phyloP scores from a whole-genome alignment of 2,888 invertebrate genomes.

The Chrysolina haemoptera region DNA sequence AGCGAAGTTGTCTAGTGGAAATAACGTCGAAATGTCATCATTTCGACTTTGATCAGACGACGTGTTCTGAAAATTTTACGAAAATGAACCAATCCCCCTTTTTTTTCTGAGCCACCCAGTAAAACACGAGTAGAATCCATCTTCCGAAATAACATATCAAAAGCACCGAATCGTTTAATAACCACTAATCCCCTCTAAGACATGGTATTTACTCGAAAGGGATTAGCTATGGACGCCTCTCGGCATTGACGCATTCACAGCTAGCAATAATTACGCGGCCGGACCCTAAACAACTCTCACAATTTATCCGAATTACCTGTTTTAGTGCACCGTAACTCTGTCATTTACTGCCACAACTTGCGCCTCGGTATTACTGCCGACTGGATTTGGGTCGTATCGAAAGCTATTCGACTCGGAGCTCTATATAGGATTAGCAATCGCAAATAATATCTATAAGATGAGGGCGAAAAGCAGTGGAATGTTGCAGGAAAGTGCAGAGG shows the following conservation, averaged over 20 bases:
- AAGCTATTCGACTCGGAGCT: conserved; percentile 1
- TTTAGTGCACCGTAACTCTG: conserved; percentile 57
- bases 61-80: no score
- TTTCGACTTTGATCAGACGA: no score
- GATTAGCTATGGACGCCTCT: conserved; percentile 38
- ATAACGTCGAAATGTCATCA: no score
- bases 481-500: neutral
- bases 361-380: conserved; percentile 22
- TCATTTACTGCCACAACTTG: conserved; percentile 26
- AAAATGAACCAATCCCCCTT: no score
- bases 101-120: neutral
- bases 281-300: conserved; percentile 59
- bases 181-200: conserved; percentile 35
- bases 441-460: neutral
- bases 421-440: neutral
- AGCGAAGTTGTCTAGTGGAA: no score
- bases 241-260: conserved; percentile 59
- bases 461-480: neutral
- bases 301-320: conserved; percentile 64
- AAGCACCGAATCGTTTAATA: conserved; percentile 25
- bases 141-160: conserved; percentile 23
- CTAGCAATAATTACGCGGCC: conserved; percentile 60
- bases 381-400: conserved; percentile 15
- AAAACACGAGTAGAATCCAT: neutral
- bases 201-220: conserved; percentile 35